A percentile compares a stretch with the other conserved stretches of the same genome.
These are phyloP conservation scores for Deroptyus accipitrinus DNA, from an alignment of 2,113 vertebrate genomes.

Conservation along the genomic window DNA sequence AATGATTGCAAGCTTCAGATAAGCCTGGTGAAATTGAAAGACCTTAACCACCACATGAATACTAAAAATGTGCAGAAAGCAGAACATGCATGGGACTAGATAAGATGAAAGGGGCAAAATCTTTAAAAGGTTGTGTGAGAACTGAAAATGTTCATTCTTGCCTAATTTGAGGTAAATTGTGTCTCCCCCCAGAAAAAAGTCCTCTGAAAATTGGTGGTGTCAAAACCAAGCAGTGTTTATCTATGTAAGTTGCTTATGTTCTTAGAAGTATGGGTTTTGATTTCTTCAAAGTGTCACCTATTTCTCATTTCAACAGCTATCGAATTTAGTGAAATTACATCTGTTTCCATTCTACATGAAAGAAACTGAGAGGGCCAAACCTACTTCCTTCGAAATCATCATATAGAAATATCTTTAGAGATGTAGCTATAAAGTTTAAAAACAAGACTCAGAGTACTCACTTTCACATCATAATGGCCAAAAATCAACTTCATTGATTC, in stretches of 20 bases:
- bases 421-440: slow-evolving; percentile 20
- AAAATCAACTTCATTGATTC: slow-evolving; percentile 42
- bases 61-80: not conserved
- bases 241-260: not conserved
- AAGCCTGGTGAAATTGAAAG: not conserved
- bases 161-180: not conserved
- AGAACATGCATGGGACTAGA: not conserved
- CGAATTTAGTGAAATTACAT: not conserved
- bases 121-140: not conserved
- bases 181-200: not conserved
- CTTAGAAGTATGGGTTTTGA: not conserved
- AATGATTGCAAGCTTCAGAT: not conserved
- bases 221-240: not conserved
- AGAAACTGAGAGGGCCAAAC: not conserved
- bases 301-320: not conserved
- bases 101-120: not conserved
- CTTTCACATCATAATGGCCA: slow-evolving; percentile 26
- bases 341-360: not conserved
- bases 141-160: not conserved
- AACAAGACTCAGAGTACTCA: not conserved
- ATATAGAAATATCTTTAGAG: not conserved
- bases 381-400: slow-evolving; percentile 3
- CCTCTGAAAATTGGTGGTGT: not conserved
- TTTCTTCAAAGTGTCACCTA: not conserved
- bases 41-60: not conserved